Conservation (phyloP, 2,113 vertebrate species). For the Cyanoderma ruficeps region DNA sequence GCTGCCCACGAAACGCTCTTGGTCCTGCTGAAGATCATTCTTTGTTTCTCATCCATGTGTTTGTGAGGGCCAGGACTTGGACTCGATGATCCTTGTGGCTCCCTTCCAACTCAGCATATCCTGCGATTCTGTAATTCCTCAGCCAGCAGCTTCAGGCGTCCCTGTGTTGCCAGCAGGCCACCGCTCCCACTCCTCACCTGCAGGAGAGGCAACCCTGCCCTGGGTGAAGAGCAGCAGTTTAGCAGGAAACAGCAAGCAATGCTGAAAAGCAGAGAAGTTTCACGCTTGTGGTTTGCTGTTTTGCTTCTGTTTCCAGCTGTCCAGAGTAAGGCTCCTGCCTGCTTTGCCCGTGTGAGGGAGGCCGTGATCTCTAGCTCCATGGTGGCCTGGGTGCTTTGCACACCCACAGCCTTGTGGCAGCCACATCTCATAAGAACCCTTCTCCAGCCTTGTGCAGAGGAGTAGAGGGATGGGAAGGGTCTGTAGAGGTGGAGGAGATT, state of each 20-base stretch:
- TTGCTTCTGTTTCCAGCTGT: not conserved
- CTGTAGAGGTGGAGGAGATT: fast-evolving
- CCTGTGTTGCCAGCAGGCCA: not conserved
- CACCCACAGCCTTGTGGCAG: not conserved
- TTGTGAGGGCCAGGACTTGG: not conserved
- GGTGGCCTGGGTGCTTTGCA: fast-evolving
- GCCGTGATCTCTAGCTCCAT: fast-evolving
- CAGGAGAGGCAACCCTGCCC: not conserved
- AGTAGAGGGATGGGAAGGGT: not conserved
- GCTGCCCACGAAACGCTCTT: fast-evolving
- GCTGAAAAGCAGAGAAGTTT: not conserved
- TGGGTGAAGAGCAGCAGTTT: not conserved
- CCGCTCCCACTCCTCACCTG: not conserved
- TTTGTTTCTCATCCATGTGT: not conserved
- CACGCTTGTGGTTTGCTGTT: not conserved
- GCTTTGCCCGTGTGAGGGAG: not conserved
- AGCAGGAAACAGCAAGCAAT: not conserved
- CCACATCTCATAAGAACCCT: not conserved
- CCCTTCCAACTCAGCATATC: not conserved
- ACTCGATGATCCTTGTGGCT: not conserved
- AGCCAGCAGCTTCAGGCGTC: not conserved
- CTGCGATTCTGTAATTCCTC: not conserved
- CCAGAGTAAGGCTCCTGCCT: too few relatives aligned
- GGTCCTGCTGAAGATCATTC: not conserved
- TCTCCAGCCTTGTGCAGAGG: not conserved